phyloP scores from a whole-genome alignment of 92 coral and sea anemone species.

The Zoanthus gigantus region DNA sequence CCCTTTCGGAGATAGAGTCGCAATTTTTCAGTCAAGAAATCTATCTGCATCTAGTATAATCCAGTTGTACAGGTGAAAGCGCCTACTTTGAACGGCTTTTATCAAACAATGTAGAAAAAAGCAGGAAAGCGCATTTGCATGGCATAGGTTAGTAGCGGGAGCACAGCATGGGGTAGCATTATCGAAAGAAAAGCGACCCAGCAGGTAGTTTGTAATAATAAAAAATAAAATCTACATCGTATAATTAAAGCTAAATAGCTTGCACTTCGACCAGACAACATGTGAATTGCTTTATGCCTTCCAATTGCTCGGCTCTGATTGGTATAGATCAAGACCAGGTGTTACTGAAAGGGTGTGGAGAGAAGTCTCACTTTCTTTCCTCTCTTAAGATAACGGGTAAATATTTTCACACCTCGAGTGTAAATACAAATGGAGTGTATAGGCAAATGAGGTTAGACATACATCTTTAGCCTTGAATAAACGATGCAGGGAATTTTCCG shows the following conservation, averaged over 20 bases:
- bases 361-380: slow-evolving; percentile 79
- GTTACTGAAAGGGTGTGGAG: slow-evolving; percentile 88
- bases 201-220: slow-evolving; percentile 93
- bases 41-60: slow-evolving; percentile 18
- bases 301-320: slow-evolving; percentile 78
- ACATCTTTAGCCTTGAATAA: slow-evolving; percentile 52
- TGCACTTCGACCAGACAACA: slow-evolving; percentile 93
- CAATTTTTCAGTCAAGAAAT: slow-evolving; percentile 30
- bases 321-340: slow-evolving; percentile 84
- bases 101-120: slow-evolving; percentile 62
- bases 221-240: slow-evolving; percentile 96
- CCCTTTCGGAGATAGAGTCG: slow-evolving; percentile 37
- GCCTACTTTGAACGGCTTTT: slow-evolving; percentile 49
- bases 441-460: slow-evolving; percentile 41
- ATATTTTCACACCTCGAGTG: slow-evolving; percentile 84
- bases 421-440: slow-evolving; percentile 68
- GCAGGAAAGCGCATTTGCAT: slow-evolving; percentile 82
- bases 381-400: slow-evolving; percentile 88
- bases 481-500: slow-evolving; percentile 70
- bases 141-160: slow-evolving; percentile 59
- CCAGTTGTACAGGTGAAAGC: slow-evolving; percentile 68
- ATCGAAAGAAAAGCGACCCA: slow-evolving; percentile 90
- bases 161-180: slow-evolving; percentile 92
- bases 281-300: slow-evolving; percentile 91
- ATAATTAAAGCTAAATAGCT: slow-evolving; percentile 97